A percentile compares a stretch with the other conserved stretches of the same genome.
Conservation (phyloP, 1,140 invertebrate species). For the Heliconius hewitsoni region DNA sequence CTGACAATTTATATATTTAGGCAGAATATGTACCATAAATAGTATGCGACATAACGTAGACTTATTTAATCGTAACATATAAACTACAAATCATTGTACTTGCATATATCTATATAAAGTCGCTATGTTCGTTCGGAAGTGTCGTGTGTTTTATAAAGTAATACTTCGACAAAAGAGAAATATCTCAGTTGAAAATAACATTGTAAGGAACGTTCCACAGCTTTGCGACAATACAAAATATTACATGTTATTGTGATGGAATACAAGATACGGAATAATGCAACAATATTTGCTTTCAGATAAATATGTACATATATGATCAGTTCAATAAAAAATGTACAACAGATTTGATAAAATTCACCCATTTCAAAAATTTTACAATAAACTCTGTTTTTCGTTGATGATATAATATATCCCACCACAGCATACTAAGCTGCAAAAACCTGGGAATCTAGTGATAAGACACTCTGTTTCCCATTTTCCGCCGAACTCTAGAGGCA, state of each 20-base stretch:
- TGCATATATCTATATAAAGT: not conserved
- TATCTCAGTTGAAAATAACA: slow-evolving; percentile 11
- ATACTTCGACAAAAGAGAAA: slow-evolving; percentile 8
- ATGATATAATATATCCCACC: too few relatives aligned
- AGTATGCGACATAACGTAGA: too few relatives aligned
- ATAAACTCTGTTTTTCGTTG: too few relatives aligned
- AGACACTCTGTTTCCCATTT: too few relatives aligned
- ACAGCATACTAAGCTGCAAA: too few relatives aligned
- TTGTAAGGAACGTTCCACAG: slow-evolving; percentile 2
- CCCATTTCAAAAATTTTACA: not conserved
- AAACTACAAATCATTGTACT: not conserved
- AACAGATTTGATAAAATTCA: not conserved
- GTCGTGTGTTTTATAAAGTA: not conserved
- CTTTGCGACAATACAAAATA: not conserved
- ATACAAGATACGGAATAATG: slow-evolving; percentile 3
- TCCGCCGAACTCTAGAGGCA: too few relatives aligned
- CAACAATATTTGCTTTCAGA: not conserved
- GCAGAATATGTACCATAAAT: too few relatives aligned
- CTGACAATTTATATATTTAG: too few relatives aligned
- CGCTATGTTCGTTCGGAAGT: not conserved
- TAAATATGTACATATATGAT: not conserved
- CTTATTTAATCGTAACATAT: not conserved
- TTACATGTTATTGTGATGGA: not conserved
- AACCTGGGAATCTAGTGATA: too few relatives aligned
- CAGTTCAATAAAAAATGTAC: not conserved